phyloP scores from a whole-genome alignment of 1,140 invertebrate genomes.

The Drosophila nannoptera region DNA sequence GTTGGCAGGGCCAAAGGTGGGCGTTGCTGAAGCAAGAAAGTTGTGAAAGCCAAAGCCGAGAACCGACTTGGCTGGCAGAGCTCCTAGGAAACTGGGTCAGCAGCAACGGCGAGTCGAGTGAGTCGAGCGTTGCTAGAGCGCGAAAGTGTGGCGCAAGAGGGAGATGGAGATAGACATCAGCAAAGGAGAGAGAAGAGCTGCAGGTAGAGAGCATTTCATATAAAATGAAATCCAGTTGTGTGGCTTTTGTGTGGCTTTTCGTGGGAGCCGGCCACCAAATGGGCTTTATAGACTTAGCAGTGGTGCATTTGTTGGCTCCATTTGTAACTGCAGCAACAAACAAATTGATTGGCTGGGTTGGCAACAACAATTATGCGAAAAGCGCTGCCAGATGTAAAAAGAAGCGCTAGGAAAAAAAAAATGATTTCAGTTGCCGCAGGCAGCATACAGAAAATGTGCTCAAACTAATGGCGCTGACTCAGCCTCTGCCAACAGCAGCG shows the following conservation, averaged over 20 bases:
- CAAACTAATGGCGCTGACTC: conserved; percentile 73
- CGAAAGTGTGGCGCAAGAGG: conserved; percentile 43
- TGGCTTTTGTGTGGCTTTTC: conserved; percentile 48
- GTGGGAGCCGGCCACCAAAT: conserved; percentile 28
- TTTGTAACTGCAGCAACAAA: conserved; percentile 14
- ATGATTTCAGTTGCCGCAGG: conserved; percentile 21
- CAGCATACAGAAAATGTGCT: conserved; percentile 67
- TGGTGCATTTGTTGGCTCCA: conserved; percentile 2
- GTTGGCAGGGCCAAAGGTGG: conserved; percentile 4
- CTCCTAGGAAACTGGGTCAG: conserved; percentile 66
- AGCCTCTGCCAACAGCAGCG: conserved; percentile 40
- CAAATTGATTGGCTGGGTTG: conserved; percentile 17
- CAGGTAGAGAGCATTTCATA: conserved; percentile 39
- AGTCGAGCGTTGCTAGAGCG: conserved; percentile 24
- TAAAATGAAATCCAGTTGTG: conserved; percentile 64
- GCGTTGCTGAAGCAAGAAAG: conserved; percentile 24
- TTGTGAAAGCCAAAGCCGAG: conserved; percentile 42
- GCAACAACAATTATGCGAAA: conserved; percentile 38
- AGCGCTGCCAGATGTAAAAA: conserved; percentile 30
- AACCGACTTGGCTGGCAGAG: conserved; percentile 36
- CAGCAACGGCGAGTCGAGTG: conserved; percentile 27
- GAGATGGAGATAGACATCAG: conserved; percentile 16
- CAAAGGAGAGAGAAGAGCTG: conserved; percentile 5
- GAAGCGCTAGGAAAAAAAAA: conserved; percentile 24
- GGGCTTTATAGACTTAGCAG: conserved; percentile 11